A percentile compares a stretch with the other conserved stretches of the same genome.
phyloP scores from a whole-genome alignment of 2,888 invertebrate species.

The Acrocyrtus sp. region DNA sequence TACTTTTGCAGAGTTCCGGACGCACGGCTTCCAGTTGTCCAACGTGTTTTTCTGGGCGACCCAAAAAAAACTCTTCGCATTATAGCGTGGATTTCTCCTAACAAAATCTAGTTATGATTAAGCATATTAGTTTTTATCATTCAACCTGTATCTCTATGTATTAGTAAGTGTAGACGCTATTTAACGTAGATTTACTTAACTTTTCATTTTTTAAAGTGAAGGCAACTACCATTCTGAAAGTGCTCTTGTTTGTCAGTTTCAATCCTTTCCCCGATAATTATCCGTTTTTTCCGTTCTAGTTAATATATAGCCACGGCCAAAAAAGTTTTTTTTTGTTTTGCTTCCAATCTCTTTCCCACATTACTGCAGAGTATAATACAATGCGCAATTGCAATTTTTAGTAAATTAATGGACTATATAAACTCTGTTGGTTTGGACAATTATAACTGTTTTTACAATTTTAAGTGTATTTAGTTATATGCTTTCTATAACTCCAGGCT shows the following conservation, averaged over 20 bases:
- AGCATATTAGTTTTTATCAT: too few species aligned
- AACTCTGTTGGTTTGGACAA: conserved; percentile 3
- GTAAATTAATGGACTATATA: not conserved
- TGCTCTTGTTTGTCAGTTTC: conserved; percentile 52
- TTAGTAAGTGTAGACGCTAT: too few species aligned
- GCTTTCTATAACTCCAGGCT: too few species aligned
- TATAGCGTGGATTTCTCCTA: too few species aligned
- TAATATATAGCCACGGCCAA: not conserved
- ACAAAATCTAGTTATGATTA: too few species aligned
- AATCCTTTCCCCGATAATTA: not conserved
- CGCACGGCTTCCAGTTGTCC: too few species aligned
- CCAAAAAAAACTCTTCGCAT: too few species aligned
- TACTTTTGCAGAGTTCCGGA: too few species aligned
- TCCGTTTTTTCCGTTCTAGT: not conserved
- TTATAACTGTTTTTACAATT: not conserved
- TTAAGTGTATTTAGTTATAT: not conserved
- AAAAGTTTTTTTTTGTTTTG: not conserved
- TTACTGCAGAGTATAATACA: too few species aligned
- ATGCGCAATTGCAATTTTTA: not conserved
- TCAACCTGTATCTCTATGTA: too few species aligned
- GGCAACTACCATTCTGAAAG: conserved; percentile 53
- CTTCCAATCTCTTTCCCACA: not conserved
- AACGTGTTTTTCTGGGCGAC: too few species aligned
- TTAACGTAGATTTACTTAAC: too few species aligned
- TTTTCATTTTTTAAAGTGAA: conserved; percentile 39